Conservation (phyloP, 2,797 vertebrate genomes). For the Dallia pectoralis region DNA sequence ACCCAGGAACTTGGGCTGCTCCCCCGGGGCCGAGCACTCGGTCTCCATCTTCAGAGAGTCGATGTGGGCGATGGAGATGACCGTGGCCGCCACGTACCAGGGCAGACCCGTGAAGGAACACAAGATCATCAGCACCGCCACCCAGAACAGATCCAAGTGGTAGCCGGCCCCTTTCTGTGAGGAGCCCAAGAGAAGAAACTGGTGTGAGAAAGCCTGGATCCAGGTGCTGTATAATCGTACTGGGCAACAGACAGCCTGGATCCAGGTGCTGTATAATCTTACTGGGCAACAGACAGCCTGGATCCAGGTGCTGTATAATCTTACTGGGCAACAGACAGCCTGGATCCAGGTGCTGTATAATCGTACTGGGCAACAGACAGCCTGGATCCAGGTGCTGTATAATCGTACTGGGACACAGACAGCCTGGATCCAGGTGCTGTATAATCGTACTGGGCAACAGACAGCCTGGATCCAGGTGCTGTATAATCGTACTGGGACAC, state of each 20-base stretch:
- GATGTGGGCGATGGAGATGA: conserved; percentile 98
- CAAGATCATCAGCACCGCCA: conserved; percentile 88
- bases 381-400: background rate
- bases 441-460: background rate
- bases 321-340: background rate
- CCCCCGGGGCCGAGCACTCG: conserved; percentile 93
- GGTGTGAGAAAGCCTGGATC: background rate
- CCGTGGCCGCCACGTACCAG: conserved; percentile 97
- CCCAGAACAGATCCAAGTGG: conserved; percentile 96
- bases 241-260: too few species aligned
- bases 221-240: background rate
- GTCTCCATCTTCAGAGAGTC: conserved; percentile 99
- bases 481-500: background rate
- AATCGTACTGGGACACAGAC: background rate
- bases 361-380: background rate
- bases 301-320: background rate
- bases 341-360: background rate
- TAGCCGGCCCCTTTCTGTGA: conserved; percentile 96
- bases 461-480: background rate
- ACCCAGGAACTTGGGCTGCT: conserved; percentile 94
- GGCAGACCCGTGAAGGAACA: conserved; percentile 98
- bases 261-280: background rate
- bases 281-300: background rate
- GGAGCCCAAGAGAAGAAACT: background rate
- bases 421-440: background rate